Percentiles rank a stretch among this genome's conserved stretches.
phyloP scores from a whole-genome alignment of 2,113 vertebrate species.

The Pygoscelis adeliae region DNA sequence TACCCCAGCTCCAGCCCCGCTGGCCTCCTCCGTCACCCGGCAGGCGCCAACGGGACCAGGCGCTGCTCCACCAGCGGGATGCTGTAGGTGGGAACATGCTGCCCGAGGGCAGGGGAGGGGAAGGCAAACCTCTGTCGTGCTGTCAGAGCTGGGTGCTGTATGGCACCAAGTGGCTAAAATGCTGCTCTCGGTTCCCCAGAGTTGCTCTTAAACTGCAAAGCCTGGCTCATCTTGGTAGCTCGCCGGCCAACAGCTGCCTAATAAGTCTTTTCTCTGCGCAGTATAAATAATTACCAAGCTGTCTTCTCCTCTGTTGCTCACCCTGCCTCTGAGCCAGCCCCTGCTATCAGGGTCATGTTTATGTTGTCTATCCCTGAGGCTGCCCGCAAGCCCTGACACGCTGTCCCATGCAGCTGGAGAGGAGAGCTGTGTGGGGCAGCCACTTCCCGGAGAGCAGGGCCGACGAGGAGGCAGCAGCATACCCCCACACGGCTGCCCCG shows the following conservation, averaged over 20 bases:
- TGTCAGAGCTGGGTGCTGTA: fast-evolving
- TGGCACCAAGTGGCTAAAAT: background rate
- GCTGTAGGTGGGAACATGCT: fast-evolving
- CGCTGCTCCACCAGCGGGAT: fast-evolving
- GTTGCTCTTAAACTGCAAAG: fast-evolving
- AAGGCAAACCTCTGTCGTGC: background rate
- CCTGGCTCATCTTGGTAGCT: background rate
- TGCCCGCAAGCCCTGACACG: background rate
- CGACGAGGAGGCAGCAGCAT: background rate
- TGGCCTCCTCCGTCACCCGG: background rate
- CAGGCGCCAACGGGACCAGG: fast-evolving
- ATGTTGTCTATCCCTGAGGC: fast-evolving
- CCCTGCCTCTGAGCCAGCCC: background rate
- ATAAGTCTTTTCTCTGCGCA: background rate
- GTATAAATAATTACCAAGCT: background rate
- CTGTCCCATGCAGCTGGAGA: fast-evolving
- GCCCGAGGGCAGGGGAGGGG: fast-evolving
- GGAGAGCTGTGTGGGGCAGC: background rate
- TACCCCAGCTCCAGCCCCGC: background rate
- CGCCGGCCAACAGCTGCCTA: background rate
- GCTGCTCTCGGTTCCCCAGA: background rate
- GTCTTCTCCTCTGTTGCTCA: background rate
- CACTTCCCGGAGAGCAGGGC: fast-evolving
- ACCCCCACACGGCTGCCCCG: fast-evolving
- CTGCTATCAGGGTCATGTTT: background rate